Base-by-base conservation (phyloP, 2,113 vertebrate species). In the Microcebus lehilahytsara region DNA sequence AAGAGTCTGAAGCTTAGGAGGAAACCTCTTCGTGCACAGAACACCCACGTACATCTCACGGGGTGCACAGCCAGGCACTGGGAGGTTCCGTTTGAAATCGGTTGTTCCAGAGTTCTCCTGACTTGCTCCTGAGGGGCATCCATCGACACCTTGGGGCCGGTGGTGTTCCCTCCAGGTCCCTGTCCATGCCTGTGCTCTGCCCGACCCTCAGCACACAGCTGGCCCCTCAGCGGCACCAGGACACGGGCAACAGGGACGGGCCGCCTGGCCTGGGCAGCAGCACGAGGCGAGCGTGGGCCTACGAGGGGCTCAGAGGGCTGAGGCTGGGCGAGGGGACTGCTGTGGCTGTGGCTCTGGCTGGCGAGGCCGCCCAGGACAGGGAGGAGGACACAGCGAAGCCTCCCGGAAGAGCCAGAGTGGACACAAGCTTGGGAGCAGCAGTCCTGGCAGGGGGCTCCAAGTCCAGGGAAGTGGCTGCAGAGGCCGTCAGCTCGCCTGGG, bases 331-430 rank as follows among this genome's bases (percentile, higher is more conserved):
- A 25, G 11, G 53, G 51, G 72, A 25, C 16, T 9, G 20, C 23
- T 4, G 27, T 1, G 2, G 80, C 53, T 78, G 27, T 1, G 2
- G 80, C 53, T 78, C 32, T 32, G 7, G n/a, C 20, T 1, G 51
- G 8, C 8, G 78, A 64, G 19, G 34, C 42, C 4, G 40, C 20
- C 40, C n/a, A 46, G 69, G 62, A 83, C 12, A 89, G 34, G 69
- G n/a, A 79, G 46, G 58, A 60, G 34, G 51, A 46, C 90, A 60
- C 3, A 8, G 34, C 17, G 9, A 46, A 69, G 19, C 42, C 11
- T 74, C 49, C 40, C n/a, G 20, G 34, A 23, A 71, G 0, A 46
- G 12, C 1, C 1, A 0, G 32, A 16, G 32, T 0, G 10, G 37
- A 42, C 0, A 1, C 3, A 27, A 27, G 30, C n/a, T 12, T 6